Base-by-base conservation (phyloP, 2,797 vertebrate species). In the Acanthurus tractus region DNA sequence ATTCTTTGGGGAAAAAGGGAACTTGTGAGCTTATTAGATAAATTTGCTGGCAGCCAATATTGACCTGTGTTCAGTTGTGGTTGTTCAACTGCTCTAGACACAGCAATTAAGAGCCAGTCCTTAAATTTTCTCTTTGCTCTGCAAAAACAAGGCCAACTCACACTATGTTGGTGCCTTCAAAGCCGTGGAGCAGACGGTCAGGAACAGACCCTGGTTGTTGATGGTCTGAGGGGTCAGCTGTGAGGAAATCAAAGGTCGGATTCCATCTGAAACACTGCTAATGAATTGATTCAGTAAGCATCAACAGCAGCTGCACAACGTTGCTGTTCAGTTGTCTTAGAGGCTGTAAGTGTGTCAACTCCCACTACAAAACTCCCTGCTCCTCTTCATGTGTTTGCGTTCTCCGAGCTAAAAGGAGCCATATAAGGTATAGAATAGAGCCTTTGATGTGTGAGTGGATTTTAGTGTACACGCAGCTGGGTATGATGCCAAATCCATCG, bases 121-220 rank as follows among this genome's bases (percentile, higher is more conserved):
- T 90, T 90, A 92, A 90, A 86, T 81, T 89, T 88, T 87, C 55
- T 69, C 70, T 87, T 83, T 52, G 34, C 56, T 36, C 48, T 44
- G 50, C 40, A 54, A 82, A 88, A 89, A 89, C 76, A 86, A 82
- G 63, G 58, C 59, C 0, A 2, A 34, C 66, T 80, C 81, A 71
- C 62, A 40, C 75, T n/a, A 13, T 10, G 13, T 40, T 1, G 54
- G 25, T 69, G 70, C 67, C 53, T 85, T 86, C 74, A 83, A 83
- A 84, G 82, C 78, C 29, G 49, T 9, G 20, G 63, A 34, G 57
- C 71, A 81, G 74, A 80, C 56, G 1, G 46, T 45, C 62, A 66
- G 64, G 53, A 82, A 76, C 74, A 85, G 77, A 78, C 36, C 1
- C 64, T 56, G 78, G 81, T 72, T 88, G 76, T 61, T 58, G 73